Percentiles rank a stretch among this genome's conserved stretches.
These are phyloP conservation scores for Orgyia antiqua DNA, from an alignment of 2,888 invertebrate species.

Conservation along the genomic window DNA sequence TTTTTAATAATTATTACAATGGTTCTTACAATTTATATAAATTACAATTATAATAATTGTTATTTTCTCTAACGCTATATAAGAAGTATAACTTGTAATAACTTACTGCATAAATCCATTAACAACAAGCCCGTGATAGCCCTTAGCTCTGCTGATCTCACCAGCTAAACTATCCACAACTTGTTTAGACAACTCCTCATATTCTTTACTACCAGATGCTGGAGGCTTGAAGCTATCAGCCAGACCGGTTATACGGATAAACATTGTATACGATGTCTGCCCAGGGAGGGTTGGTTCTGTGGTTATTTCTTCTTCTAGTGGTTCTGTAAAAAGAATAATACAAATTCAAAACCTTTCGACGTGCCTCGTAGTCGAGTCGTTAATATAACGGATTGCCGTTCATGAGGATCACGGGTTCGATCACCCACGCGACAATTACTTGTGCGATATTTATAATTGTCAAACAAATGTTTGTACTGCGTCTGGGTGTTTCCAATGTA, in stretches of 20 bases:
- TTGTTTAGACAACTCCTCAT: slow-evolving; percentile 82
- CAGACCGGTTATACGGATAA: slow-evolving; percentile 85
- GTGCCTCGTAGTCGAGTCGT: no score
- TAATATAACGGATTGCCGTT: no score
- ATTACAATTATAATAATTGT: no score
- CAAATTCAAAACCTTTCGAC: neutral
- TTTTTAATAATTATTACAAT: no score
- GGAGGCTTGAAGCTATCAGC: slow-evolving; percentile 89
- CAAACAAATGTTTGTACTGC: no score
- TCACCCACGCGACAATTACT: no score
- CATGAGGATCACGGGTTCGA: no score
- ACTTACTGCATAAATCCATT: slow-evolving; percentile 84
- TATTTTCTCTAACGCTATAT: no score
- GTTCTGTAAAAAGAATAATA: slow-evolving; percentile 57
- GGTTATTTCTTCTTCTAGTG: slow-evolving; percentile 73
- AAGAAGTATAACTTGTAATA: no score
- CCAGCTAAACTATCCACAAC: slow-evolving; percentile 31
- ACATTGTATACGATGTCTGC: slow-evolving; percentile 82
- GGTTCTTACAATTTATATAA: no score
- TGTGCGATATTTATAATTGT: no score
- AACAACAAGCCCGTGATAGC: slow-evolving; percentile 84
- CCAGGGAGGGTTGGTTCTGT: slow-evolving; percentile 81
- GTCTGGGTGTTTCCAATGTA: no score
- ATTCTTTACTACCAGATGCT: slow-evolving; percentile 83
- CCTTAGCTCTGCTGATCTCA: slow-evolving; percentile 49